phyloP scores from a whole-genome alignment of 2,888 invertebrate genomes.

The Aricia artaxerxes region DNA sequence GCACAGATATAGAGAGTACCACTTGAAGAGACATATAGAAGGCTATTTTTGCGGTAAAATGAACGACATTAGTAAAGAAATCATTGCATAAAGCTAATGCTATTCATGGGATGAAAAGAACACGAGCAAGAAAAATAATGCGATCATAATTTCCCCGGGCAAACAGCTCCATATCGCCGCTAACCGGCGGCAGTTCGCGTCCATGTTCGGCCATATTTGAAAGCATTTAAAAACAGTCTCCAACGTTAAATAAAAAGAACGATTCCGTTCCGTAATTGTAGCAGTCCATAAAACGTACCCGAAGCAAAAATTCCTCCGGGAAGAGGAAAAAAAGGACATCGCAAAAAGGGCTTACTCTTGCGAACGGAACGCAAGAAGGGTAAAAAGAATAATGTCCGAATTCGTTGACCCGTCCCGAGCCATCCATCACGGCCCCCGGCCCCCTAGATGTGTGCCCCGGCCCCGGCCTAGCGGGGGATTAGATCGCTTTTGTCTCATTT shows the following conservation, averaged over 20 bases:
- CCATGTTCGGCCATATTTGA: slow-evolving; percentile 14
- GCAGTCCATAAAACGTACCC: slow-evolving; percentile 71
- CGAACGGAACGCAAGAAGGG: slow-evolving; percentile 79
- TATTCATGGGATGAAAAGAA: not conserved
- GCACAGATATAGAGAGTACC: too few species aligned
- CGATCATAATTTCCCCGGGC: not conserved
- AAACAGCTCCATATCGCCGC: slow-evolving; percentile 14
- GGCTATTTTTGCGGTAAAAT: too few species aligned
- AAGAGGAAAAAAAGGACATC: slow-evolving; percentile 70
- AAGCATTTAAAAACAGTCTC: slow-evolving; percentile 44
- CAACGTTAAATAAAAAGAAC: slow-evolving; percentile 70
- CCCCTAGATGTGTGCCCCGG: slow-evolving; percentile 66
- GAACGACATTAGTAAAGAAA: not conserved
- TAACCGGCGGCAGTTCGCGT: slow-evolving; percentile 32
- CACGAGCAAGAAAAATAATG: not conserved
- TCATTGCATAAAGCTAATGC: not conserved
- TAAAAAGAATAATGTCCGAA: slow-evolving; percentile 82
- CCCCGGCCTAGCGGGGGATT: slow-evolving; percentile 64
- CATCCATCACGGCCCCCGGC: slow-evolving; percentile 78
- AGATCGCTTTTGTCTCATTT: slow-evolving; percentile 52
- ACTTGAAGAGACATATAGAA: too few species aligned
- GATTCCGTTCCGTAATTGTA: slow-evolving; percentile 79
- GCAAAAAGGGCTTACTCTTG: slow-evolving; percentile 79
- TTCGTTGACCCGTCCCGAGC: slow-evolving; percentile 81
- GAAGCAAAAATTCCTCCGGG: slow-evolving; percentile 60